phyloP scores from a whole-genome alignment of 2,888 invertebrate species.

The Arrhopalites spinosus region DNA sequence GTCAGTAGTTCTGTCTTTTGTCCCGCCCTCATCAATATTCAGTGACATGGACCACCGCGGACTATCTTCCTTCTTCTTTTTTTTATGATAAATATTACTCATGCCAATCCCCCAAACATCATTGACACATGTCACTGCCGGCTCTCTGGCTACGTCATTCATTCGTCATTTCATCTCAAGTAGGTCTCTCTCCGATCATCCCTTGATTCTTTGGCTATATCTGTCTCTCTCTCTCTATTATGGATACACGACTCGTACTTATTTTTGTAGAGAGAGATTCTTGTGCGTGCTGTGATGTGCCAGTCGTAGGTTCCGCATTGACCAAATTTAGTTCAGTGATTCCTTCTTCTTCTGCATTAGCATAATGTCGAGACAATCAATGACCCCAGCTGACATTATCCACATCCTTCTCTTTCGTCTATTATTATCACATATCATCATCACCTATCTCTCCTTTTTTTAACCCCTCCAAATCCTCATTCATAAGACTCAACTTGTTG shows the following conservation, averaged over 20 bases:
- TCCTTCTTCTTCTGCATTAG: too few species aligned
- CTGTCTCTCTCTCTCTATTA: too few species aligned
- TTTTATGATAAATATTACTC: background rate
- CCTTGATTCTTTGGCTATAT: background rate
- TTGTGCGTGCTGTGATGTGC: constrained; percentile 3
- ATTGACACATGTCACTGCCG: constrained; percentile 18
- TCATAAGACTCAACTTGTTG: too few species aligned
- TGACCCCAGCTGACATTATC: constrained; percentile 7
- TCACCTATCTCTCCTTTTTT: too few species aligned
- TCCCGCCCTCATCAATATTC: constrained; percentile 38
- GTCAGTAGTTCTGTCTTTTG: constrained; percentile 28
- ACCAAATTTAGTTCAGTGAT: constrained; percentile 35
- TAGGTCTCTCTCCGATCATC: constrained; percentile 20
- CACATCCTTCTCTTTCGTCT: background rate
- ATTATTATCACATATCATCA: background rate
- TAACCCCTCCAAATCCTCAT: too few species aligned
- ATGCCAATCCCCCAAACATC: background rate
- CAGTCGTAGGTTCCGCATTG: constrained; percentile 30
- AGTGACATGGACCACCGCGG: constrained; percentile 25
- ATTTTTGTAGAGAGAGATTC: too few species aligned
- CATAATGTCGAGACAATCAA: background rate
- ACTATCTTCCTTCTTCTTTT: background rate
- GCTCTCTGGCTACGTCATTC: background rate
- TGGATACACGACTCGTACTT: too few species aligned
- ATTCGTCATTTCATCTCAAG: constrained; percentile 12